phyloP scores from a whole-genome alignment of 1,140 invertebrate species.

The Caenorhabditis latens region DNA sequence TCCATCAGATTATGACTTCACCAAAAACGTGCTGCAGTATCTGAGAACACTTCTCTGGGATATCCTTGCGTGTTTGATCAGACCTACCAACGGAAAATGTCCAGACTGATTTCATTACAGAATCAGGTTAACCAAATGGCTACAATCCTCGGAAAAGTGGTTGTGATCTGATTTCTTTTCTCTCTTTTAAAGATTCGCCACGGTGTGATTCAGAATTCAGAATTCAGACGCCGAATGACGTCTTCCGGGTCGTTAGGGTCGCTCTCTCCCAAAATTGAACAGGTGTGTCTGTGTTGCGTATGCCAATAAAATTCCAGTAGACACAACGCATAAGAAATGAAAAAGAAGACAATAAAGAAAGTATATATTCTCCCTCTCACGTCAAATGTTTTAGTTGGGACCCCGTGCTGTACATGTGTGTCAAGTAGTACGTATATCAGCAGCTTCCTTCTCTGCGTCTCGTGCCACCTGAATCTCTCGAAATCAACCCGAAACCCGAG shows the following conservation, averaged over 20 bases:
- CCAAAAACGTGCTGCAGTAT: no score
- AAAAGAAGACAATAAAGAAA: not conserved
- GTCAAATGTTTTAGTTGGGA: slow-evolving; percentile 44
- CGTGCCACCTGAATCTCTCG: slow-evolving; percentile 18
- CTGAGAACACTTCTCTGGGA: no score
- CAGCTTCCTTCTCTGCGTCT: slow-evolving; percentile 31
- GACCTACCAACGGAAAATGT: not conserved
- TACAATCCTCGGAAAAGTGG: not conserved
- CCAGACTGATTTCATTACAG: not conserved
- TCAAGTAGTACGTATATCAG: slow-evolving; percentile 26
- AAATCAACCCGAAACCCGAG: slow-evolving; percentile 34
- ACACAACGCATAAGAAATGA: not conserved
- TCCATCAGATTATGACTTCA: no score
- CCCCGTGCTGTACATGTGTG: slow-evolving; percentile 15
- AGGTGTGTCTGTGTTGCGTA: slow-evolving; percentile 32
- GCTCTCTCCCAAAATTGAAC: not conserved
- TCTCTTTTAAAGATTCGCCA: not conserved
- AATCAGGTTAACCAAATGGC: not conserved
- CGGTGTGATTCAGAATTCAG: slow-evolving; percentile 28
- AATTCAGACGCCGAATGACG: slow-evolving; percentile 22
- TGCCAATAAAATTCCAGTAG: slow-evolving; percentile 9
- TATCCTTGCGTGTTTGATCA: not conserved
- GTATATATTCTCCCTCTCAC: not conserved
- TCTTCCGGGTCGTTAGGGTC: not conserved
- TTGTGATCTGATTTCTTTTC: no score